These are phyloP conservation scores for Lampropteryx suffumata DNA, from an alignment of 2,888 invertebrate genomes.

Conservation along the genomic window DNA sequence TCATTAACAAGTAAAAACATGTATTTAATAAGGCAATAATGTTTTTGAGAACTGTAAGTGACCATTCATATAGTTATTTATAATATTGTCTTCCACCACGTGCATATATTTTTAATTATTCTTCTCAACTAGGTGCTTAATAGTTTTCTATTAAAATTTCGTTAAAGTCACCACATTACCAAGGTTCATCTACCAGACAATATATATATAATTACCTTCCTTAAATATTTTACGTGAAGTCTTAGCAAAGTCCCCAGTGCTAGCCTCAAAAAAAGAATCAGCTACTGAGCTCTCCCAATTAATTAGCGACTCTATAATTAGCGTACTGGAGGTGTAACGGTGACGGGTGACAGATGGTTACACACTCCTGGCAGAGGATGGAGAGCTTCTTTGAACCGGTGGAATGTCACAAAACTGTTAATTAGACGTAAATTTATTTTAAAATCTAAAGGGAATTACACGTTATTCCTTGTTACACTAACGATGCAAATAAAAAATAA, in stretches of 20 bases:
- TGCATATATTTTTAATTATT: too few species aligned
- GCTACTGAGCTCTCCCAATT: conserved; percentile 52
- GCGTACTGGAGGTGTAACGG: conserved; percentile 59
- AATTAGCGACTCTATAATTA: conserved; percentile 73
- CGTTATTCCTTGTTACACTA: conserved; percentile 3
- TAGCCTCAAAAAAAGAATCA: conserved; percentile 21
- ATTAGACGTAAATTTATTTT: conserved; percentile 71
- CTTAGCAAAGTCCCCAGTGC: not conserved
- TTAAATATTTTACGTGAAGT: not conserved
- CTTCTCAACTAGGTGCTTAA: too few species aligned
- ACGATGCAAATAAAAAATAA: not conserved
- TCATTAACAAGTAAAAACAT: conserved; percentile 1
- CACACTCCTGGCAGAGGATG: conserved; percentile 66
- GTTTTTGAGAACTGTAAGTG: not conserved
- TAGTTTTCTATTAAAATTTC: too few species aligned
- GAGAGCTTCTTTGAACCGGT: conserved; percentile 59
- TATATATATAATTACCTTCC: too few species aligned
- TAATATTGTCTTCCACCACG: too few species aligned
- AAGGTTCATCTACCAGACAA: too few species aligned
- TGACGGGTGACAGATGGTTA: conserved; percentile 76
- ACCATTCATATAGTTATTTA: not conserved
- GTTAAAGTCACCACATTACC: too few species aligned
- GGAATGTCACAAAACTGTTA: conserved; percentile 64
- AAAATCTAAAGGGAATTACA: conserved; percentile 36
- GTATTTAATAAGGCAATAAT: not conserved